A percentile compares a stretch with the other conserved stretches of the same genome.
Conservation (phyloP, 2,888 invertebrate species). For the Acleris literana region DNA sequence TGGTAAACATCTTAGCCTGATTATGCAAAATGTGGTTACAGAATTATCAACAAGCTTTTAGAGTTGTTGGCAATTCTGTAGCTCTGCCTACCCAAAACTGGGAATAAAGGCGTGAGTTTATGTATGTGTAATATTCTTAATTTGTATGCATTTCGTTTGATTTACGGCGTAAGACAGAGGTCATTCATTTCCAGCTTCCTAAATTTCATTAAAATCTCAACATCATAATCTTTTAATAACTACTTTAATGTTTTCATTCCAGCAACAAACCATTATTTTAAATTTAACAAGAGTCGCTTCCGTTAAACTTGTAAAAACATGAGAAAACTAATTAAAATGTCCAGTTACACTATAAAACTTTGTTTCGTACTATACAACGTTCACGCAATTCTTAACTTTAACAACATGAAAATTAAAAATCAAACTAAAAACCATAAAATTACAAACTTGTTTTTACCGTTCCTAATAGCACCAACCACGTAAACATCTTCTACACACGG, state of each 20-base stretch:
- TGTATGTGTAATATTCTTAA: conserved; percentile 5
- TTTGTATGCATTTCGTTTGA: conserved; percentile 20
- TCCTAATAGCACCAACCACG: neutral
- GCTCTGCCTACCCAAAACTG: too few relatives aligned
- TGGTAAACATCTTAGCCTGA: too few relatives aligned
- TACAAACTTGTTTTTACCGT: conserved; percentile 6
- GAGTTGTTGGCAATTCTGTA: too few relatives aligned
- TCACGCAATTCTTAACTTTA: conserved; percentile 26
- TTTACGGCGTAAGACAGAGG: conserved; percentile 16
- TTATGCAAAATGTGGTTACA: too few relatives aligned
- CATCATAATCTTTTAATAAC: conserved; percentile 26
- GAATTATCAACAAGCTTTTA: too few relatives aligned
- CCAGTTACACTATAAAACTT: conserved; percentile 40
- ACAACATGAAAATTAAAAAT: conserved; percentile 22
- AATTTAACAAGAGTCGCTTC: conserved; percentile 42
- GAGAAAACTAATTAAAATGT: conserved; percentile 47
- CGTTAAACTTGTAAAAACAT: conserved; percentile 41
- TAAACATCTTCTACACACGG: neutral
- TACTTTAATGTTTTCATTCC: conserved; percentile 31
- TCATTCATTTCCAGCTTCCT: conserved; percentile 20
- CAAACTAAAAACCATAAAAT: conserved; percentile 3
- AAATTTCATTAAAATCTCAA: conserved; percentile 25
- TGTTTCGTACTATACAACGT: conserved; percentile 16
- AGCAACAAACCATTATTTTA: conserved; percentile 40
- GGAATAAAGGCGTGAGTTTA: too few relatives aligned